Percentiles rank a stretch among this genome's conserved stretches.
Evolutionary conservation across 2,888 invertebrate species (phyloP).

Genomic region (Trachelus troglodyta): DNA sequence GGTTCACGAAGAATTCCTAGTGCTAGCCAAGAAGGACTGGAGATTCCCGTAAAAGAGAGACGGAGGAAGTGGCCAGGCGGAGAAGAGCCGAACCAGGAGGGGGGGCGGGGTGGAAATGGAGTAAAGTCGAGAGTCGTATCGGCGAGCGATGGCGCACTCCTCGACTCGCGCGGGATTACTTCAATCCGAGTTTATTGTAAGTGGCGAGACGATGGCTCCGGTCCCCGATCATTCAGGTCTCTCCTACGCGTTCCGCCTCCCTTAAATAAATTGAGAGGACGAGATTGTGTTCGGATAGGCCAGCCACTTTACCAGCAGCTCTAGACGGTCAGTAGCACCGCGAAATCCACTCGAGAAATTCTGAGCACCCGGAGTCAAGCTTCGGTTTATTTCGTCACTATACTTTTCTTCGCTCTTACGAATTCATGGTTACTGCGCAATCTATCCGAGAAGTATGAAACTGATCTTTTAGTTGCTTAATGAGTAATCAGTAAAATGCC

Average conservation of each 20-base stretch:
- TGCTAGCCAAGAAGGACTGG: too few species aligned
- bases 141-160: conserved; percentile 14
- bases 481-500: too few species aligned
- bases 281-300: conserved; percentile 17
- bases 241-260: not conserved
- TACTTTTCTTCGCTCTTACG: too few species aligned
- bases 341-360: too few species aligned
- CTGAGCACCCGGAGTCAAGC: too few species aligned
- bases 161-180: conserved; percentile 33
- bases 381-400: too few species aligned
- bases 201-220: conserved; percentile 19
- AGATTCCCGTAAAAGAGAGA: too few species aligned
- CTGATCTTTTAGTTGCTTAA: too few species aligned
- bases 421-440: too few species aligned
- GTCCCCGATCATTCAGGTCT: conserved; percentile 13
- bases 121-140: conserved; percentile 17
- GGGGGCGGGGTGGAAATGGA: not conserved
- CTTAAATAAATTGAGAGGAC: conserved; percentile 23
- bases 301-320: conserved; percentile 10
- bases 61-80: not conserved
- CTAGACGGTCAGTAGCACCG: not conserved
- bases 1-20: conserved; percentile 17
- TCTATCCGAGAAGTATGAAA: too few species aligned
- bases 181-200: conserved; percentile 41
- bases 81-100: conserved; percentile 13